Evolutionary conservation across 2,888 invertebrate genomes (phyloP), one percentile per base, ranked within the genome.

Genomic region (Stenoptilia bipunctidactyla): DNA sequence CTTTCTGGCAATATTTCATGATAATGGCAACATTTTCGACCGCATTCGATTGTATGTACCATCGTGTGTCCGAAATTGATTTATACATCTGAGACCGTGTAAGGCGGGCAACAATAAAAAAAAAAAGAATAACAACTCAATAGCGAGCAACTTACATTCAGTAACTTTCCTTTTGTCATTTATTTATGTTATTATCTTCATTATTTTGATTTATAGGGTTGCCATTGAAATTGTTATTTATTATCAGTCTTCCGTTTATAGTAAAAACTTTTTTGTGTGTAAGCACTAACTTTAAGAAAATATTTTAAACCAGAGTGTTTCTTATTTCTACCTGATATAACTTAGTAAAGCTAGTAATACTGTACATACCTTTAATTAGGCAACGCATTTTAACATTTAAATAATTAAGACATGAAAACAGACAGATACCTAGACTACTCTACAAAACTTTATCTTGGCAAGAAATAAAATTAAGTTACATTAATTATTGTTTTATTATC

Each of bases 281-380:
- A n/a, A n/a, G n/a, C n/a, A n/a, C n/a, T n/a, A n/a, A n/a, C n/a
- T 30, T n/a, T 8, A n/a, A 30, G 30, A 30, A 30, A 5, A 13
- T 14, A 43, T 56, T 54, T 66, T 54, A 52, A 58, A 50, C 48
- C 55, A 49, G 52, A 44, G 45, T 13, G 38, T 36, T 10, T 15
- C 44, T 46, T 49, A 50, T 41, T 40, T 39, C 46, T 52, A 54
- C 51, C 53, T 54, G 58, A 64, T 65, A 56, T 64, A 66, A 64
- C 77, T 76, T 75, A 77, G 70, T 79, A 79, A 79, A 74, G 74
- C 82, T 82, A 82, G 66, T 82, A 80, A 82, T 82, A 82, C 82
- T 82, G 82, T 82, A 82, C 82, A 82, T 68, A 71, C 72, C 68
- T 69, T 60, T 49, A 58, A 54, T 65, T 59, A 69, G 70, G 70